A percentile compares a stretch with the other conserved stretches of the same genome.
Evolutionary conservation across 2,888 invertebrate genomes (phyloP).

Genomic region (Xanthostigma xanthostigma): DNA sequence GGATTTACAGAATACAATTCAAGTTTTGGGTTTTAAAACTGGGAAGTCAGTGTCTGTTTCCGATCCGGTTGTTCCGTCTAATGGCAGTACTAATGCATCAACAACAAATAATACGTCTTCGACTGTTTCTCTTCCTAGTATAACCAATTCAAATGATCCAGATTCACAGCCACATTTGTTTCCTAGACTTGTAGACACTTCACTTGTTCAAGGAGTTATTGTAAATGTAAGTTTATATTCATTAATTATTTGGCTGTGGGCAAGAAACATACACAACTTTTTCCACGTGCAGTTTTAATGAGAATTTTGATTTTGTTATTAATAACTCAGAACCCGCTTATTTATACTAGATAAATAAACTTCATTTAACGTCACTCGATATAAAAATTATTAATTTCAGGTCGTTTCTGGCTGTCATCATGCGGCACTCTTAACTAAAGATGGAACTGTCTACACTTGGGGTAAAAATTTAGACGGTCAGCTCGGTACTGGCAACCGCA

Average conservation of each 20-base stretch:
- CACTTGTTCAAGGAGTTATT: conserved; percentile 3
- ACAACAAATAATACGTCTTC: too few species aligned
- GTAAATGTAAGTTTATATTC: conserved; percentile 1
- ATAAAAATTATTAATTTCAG: not conserved
- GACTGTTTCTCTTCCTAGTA: not conserved
- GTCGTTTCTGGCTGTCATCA: conserved; percentile 70
- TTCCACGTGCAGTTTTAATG: too few species aligned
- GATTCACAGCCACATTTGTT: conserved; percentile 4
- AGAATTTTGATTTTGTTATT: too few species aligned
- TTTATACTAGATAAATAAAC: too few species aligned
- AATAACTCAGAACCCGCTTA: too few species aligned
- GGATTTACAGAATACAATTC: not conserved
- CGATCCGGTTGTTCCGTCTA: too few species aligned
- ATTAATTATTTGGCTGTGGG: too few species aligned
- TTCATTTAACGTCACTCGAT: too few species aligned
- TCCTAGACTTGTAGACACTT: conserved; percentile 4
- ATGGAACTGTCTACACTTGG: conserved; percentile 65
- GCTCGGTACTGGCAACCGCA: conserved; percentile 57
- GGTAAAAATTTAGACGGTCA: conserved; percentile 86
- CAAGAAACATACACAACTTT: too few species aligned
- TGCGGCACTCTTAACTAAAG: conserved; percentile 54
- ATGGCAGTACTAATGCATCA: too few species aligned
- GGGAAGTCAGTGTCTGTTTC: too few species aligned
- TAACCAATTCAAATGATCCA: not conserved
- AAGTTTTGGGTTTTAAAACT: too few species aligned